Conservation (phyloP, 2,113 vertebrate species). For the Pardalotus punctatus region DNA sequence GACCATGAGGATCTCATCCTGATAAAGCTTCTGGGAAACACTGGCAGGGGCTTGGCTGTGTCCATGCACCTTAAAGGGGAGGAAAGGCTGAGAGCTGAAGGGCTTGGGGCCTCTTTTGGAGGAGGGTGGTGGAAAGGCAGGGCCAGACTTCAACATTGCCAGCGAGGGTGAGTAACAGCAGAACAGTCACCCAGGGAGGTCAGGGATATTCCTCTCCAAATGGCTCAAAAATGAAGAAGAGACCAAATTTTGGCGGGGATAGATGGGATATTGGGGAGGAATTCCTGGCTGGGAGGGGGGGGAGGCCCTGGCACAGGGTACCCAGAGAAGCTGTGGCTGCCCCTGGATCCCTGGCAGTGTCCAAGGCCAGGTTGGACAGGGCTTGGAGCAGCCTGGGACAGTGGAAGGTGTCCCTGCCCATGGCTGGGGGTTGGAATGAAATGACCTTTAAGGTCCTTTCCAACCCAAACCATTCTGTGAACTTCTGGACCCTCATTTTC, state of each 20-base stretch:
- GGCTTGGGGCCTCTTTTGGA: no score
- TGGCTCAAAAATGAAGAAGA: no score
- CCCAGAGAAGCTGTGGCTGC: neutral
- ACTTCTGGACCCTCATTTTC: neutral
- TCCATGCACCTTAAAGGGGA: no score
- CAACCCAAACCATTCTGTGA: neutral
- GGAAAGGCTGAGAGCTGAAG: no score
- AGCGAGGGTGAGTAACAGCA: no score
- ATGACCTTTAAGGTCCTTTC: neutral
- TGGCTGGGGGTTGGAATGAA: accelerated
- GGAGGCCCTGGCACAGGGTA: neutral
- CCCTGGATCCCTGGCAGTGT: neutral
- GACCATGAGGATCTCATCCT: neutral
- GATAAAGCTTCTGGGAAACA: neutral
- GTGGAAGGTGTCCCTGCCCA: neutral
- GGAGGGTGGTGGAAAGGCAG: no score
- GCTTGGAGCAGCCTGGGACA: neutral
- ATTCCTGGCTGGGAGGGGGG: no score
- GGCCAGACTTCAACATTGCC: no score
- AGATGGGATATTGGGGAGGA: no score
- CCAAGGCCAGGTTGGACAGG: accelerated
- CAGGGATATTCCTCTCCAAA: no score
- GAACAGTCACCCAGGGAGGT: no score
- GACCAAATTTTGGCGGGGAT: no score
- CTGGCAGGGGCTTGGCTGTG: neutral